phyloP scores from a whole-genome alignment of 2,888 invertebrate genomes.

The Hecatera dysodea region DNA sequence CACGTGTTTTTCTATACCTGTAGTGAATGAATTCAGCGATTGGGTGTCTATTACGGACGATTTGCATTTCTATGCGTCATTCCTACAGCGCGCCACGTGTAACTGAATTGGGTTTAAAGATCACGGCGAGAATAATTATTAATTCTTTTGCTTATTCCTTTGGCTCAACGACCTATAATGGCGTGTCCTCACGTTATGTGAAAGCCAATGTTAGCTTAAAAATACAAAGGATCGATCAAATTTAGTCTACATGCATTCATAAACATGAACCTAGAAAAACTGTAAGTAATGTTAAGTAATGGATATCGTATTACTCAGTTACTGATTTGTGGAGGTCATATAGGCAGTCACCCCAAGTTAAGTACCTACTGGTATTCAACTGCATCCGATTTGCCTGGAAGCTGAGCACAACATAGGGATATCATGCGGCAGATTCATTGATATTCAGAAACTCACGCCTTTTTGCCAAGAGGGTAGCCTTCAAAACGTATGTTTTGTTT shows the following conservation, averaged over 20 bases:
- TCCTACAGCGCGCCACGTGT: constrained; percentile 23
- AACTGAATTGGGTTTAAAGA: constrained; percentile 41
- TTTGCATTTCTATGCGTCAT: constrained; percentile 40
- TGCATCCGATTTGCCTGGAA: no score
- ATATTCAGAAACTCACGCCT: no score
- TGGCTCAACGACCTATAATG: not conserved
- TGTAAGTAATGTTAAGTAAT: no score
- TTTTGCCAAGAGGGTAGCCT: no score
- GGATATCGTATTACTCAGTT: no score
- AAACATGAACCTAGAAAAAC: no score
- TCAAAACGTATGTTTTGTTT: no score
- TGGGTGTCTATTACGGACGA: constrained; percentile 7
- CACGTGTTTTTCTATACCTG: not conserved
- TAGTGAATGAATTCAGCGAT: not conserved
- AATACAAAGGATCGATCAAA: not conserved
- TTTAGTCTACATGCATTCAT: not conserved
- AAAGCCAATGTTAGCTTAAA: not conserved
- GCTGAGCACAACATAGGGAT: no score
- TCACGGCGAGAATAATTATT: constrained; percentile 35
- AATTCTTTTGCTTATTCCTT: constrained; percentile 1
- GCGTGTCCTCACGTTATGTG: not conserved
- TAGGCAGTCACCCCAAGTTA: no score
- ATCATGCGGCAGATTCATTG: no score
- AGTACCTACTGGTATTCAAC: no score
- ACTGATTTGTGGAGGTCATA: no score